Evolutionary conservation across 2,797 vertebrate species (phyloP), one percentile per base, ranked within the genome.

Genomic region (Semotilus atromaculatus): DNA sequence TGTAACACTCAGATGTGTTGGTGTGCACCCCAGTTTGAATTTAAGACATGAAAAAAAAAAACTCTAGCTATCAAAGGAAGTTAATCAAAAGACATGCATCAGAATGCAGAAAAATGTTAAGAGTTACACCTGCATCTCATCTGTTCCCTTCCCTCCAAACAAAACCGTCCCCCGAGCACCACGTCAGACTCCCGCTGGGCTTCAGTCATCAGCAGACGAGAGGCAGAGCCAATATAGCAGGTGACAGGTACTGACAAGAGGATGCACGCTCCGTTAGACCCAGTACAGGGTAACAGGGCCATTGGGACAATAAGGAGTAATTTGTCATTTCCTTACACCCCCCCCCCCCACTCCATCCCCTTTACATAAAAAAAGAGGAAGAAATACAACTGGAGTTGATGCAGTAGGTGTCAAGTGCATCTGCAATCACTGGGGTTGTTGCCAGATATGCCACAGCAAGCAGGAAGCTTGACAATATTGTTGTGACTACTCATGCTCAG

Each of bases 171-270:
- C 92, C 89, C 6, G 80, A 94, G 93, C 88, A 90, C 88, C 91
- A 88, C 60, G 34, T 21, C 31, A 90, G 84, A 89, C 87, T 94
- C 93, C 94, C 93, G 75, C 82, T 81, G 91, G 94, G 91, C 91
- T 92, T 94, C 89, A 90, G 90, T 92, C 94, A 94, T 95, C 94
- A 94, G 48, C 70, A 10, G 26, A 76, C 64, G 34, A 77, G 80
- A 55, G 55, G 75, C 80, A 74, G 71, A 78, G 68, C 85, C 58
- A 87, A 85, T 87, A 90, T 88, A 92, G 88, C 89, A 87, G 93
- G 93, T 94, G 93, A 94, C 94, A 93, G 92, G 88, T 89, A 45
- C 92, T 92, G 93, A 95, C 94, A 93, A 92, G 93, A 94, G 93
- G 92, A 94, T 88, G 89, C 92, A 92, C 86, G 90, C 92, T 93